phyloP scores from a whole-genome alignment of 2,113 vertebrate species.

The Clarias batrachus region DNA sequence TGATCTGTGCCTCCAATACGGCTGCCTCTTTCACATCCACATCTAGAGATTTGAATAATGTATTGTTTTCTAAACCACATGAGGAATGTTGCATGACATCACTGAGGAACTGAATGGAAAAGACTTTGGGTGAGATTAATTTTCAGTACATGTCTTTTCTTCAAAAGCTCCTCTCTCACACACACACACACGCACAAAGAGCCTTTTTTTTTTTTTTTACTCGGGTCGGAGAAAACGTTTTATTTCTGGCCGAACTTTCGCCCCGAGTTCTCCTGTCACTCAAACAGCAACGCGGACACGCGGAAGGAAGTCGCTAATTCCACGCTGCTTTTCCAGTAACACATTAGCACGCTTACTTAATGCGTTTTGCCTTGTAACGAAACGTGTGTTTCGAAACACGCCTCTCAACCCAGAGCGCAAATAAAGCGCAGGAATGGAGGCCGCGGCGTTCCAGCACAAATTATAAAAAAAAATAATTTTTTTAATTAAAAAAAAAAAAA shows the following conservation, averaged over 20 bases:
- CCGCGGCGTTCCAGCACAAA: neutral
- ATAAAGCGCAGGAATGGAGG: slow-evolving; percentile 1
- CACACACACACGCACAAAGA: no score
- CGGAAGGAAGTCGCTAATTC: neutral
- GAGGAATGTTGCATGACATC: neutral
- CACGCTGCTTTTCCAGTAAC: neutral
- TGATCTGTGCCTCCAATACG: neutral
- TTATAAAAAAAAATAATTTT: neutral
- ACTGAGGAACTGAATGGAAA: no score
- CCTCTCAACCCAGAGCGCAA: neutral
- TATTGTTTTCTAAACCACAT: neutral
- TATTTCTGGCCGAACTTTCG: neutral
- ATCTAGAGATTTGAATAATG: no score
- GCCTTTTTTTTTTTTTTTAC: no score
- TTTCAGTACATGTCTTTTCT: neutral
- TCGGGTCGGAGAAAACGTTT: neutral
- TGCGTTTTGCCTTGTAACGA: neutral
- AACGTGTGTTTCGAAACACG: neutral
- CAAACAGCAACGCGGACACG: neutral
- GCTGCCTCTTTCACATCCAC: neutral
- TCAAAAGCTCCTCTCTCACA: neutral
- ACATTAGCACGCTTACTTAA: neutral
- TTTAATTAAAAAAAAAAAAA: neutral
- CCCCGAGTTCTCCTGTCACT: neutral
- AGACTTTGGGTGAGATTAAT: neutral